These are phyloP conservation scores for Spea hammondii DNA, from an alignment of 2,797 vertebrate species.

Conservation along the genomic window DNA sequence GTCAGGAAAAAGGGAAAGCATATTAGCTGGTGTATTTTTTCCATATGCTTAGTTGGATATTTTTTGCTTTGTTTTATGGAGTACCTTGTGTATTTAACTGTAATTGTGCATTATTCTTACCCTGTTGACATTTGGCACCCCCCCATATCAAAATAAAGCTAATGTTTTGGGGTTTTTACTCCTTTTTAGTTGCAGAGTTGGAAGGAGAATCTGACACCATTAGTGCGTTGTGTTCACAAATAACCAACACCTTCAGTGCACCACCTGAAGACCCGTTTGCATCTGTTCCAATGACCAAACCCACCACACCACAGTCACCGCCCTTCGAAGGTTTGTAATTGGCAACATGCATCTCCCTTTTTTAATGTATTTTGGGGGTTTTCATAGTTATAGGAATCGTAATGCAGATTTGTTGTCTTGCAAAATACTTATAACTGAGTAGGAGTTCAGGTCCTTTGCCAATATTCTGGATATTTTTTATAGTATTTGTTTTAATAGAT, in stretches of 20 bases:
- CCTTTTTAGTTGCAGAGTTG: slow-evolving; percentile 79
- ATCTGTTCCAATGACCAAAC: slow-evolving; percentile 91
- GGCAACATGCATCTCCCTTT: neutral
- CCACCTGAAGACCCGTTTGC: slow-evolving; percentile 92
- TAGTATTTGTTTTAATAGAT: too few relatives aligned
- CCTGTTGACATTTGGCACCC: too few relatives aligned
- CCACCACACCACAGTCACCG: slow-evolving; percentile 87
- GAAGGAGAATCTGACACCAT: slow-evolving; percentile 95
- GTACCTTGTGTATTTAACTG: neutral
- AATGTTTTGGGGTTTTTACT: neutral
- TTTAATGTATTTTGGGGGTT: neutral
- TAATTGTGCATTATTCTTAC: neutral
- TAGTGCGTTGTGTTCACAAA: slow-evolving; percentile 94
- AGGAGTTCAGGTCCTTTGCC: too few relatives aligned
- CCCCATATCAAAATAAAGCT: neutral
- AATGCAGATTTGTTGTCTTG: too few relatives aligned
- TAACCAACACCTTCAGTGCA: slow-evolving; percentile 88
- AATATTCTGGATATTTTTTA: too few relatives aligned
- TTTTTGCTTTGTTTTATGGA: too few relatives aligned
- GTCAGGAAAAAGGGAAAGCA: too few relatives aligned
- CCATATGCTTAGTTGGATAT: too few relatives aligned
- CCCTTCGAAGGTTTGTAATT: slow-evolving; percentile 82
- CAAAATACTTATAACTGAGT: too few relatives aligned
- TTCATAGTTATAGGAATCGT: too few relatives aligned
- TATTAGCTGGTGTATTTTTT: too few relatives aligned